Evolutionary conservation across 1,140 invertebrate species (phyloP), one percentile per base, ranked within the genome.

Genomic region (Penaeus indicus): DNA sequence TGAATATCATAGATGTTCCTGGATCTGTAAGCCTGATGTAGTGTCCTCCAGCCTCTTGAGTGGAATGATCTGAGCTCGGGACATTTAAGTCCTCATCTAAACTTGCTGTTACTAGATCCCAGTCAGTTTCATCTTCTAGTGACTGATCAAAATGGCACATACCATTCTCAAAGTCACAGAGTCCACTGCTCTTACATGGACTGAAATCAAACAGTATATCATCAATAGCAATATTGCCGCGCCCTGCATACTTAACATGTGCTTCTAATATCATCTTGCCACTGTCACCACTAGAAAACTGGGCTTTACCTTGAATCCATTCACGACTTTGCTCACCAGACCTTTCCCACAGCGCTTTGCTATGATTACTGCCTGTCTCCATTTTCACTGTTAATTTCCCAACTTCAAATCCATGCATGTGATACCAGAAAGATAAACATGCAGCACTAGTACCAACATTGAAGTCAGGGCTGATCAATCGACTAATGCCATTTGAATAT

Each of bases 361-460:
- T 72, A 11, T 27, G 21, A 62, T 67, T 81, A 16, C 42, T 85
- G 32, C 22, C 47, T 38, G 22, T 47, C 63, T 84, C 72, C 42
- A 84, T 54, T 63, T 67, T 78, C 7, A 85, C 83, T 27, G 69
- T 47, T 47, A 89, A 67, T 8, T 7, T 16, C 3, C 88, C 88
- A 69, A 89, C 42, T 38, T 89, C 77, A 69, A 85, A 85, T 42
- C 88, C 88, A 62, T 85, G 83, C 88, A 89, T 89, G 61, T 89
- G 88, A 64, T 85, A 89, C 88, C 88, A 89, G 77, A 89, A 89
- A 32, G 83, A 80, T 4, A 89, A 64, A 75, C 88, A 89, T 4
- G 47, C 83, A 42, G 83, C 88, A 80, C 72, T 60, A 8, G 42
- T 60, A 54, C 78, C 84, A 47, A 81, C 67, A 54, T 81, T 75